Base-by-base conservation (phyloP, 2,888 invertebrate genomes). In the Heliconius erato region DNA sequence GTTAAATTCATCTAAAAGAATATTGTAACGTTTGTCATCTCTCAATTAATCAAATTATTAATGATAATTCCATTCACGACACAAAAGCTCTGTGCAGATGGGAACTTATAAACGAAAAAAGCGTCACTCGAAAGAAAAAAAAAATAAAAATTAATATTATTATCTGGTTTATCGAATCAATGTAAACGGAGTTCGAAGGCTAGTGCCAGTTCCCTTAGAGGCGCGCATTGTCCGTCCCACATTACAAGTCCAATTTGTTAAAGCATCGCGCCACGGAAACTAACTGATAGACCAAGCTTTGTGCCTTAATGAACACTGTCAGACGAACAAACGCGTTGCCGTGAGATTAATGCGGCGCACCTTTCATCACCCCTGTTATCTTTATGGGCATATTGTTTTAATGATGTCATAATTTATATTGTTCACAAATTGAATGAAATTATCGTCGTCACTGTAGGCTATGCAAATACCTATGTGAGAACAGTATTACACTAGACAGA, bases 301-400 rank as follows among this genome's bases (percentile, higher is more conserved):
- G 94, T 94, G 91, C 88, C 89, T 89, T 94, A 94, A 95, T 95
- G 94, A 94, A 94, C 89, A 90, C 91, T 94, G 94, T 94, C 94
- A 92, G 92, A 90, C 86, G 90, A 91, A 93, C 94, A 92, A 93
- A 92, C 92, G 91, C 89, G 89, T 89, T 88, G 85, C 87, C 86
- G 85, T 80, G 89, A 92, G 91, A 94, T 94, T 94, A 93, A 94
- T 93, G 92, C 90, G 87, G 88, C 89, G 89, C 89, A 91, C 91
- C 92, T 92, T 92, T 91, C 90, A 90, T 91, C 91, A 86, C 86
- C 90, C 87, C 91, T 90, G 91, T 91, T 92, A 92, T 93, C 92
- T 93, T 92, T 92, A 92, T 90, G 89, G 89, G 89, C 88, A 86
- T 87, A 92, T 92, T 93, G 93, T 92, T 91, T 91, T 89, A 91